A percentile compares a stretch with the other conserved stretches of the same genome.
Evolutionary conservation across 2,888 invertebrate genomes (phyloP).

Genomic region (Chouioia cunea): DNA sequence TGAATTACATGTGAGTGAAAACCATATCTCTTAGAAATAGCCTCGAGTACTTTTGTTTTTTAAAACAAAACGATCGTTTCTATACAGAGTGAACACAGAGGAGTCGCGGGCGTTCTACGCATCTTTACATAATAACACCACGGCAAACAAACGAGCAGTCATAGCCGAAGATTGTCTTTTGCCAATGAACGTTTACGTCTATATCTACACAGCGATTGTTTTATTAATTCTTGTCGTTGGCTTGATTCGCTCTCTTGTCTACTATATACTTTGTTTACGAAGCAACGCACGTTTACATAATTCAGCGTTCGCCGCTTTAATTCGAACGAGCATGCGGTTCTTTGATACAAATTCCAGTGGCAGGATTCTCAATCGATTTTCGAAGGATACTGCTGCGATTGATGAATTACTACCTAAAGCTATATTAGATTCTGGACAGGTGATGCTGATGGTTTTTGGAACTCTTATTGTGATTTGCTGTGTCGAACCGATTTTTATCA

Average conservation of each 20-base stretch:
- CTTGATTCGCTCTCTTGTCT: conserved; percentile 68
- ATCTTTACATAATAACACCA: not conserved
- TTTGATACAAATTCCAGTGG: conserved; percentile 89
- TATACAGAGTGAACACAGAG: conserved; percentile 74
- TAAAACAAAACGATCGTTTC: no score
- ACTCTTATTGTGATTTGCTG: conserved; percentile 75
- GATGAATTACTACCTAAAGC: conserved; percentile 81
- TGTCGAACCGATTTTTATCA: conserved; percentile 73
- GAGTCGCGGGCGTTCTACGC: conserved; percentile 59
- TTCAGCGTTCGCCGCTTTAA: conserved; percentile 71
- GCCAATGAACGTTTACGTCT: conserved; percentile 68
- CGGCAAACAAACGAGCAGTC: not conserved
- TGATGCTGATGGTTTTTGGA: conserved; percentile 69
- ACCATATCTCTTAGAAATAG: not conserved
- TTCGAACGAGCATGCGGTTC: conserved; percentile 76
- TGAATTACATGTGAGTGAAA: conserved; percentile 65
- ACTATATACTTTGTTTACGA: conserved; percentile 69
- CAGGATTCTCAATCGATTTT: conserved; percentile 84
- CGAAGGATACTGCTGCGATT: conserved; percentile 85
- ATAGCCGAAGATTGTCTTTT: conserved; percentile 20
- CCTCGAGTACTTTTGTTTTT: no score
- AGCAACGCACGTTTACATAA: conserved; percentile 72
- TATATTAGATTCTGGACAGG: conserved; percentile 73
- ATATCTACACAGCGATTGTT: conserved; percentile 75
- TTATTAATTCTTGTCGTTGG: conserved; percentile 62